phyloP scores from a whole-genome alignment of 2,888 invertebrate genomes.

The Schizaphis graminum region DNA sequence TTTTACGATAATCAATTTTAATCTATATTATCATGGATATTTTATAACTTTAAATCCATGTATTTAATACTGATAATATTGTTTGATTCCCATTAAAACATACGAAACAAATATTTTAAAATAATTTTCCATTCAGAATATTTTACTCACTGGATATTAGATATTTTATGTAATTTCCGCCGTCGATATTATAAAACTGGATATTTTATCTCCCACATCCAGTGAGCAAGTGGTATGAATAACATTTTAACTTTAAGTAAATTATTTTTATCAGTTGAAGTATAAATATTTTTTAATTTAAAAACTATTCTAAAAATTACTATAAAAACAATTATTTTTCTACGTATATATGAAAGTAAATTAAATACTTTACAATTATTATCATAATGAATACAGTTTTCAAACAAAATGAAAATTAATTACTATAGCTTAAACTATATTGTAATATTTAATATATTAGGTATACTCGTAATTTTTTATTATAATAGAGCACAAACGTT shows the following conservation, averaged over 20 bases:
- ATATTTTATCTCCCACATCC: constrained; percentile 11
- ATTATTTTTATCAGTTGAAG: neutral
- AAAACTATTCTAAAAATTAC: neutral
- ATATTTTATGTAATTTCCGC: constrained; percentile 22
- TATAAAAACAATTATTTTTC: neutral
- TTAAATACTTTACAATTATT: neutral
- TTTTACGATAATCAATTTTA: neutral
- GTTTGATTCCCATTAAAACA: neutral
- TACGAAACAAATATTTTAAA: neutral
- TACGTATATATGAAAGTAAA: neutral
- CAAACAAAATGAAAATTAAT: neutral
- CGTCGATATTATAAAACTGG: neutral
- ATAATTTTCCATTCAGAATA: neutral
- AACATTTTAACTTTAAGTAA: neutral
- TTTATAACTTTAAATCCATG: neutral
- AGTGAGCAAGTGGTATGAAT: neutral
- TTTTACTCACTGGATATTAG: constrained; percentile 3
- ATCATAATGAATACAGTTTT: neutral
- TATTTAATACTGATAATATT: neutral
- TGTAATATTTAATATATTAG: neutral
- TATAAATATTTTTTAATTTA: neutral
- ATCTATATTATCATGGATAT: neutral
- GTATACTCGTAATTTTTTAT: neutral
- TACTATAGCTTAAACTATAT: neutral
- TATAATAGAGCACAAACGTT: neutral